phyloP scores from a whole-genome alignment of 2,113 vertebrate genomes.

The Silurus meridionalis region DNA sequence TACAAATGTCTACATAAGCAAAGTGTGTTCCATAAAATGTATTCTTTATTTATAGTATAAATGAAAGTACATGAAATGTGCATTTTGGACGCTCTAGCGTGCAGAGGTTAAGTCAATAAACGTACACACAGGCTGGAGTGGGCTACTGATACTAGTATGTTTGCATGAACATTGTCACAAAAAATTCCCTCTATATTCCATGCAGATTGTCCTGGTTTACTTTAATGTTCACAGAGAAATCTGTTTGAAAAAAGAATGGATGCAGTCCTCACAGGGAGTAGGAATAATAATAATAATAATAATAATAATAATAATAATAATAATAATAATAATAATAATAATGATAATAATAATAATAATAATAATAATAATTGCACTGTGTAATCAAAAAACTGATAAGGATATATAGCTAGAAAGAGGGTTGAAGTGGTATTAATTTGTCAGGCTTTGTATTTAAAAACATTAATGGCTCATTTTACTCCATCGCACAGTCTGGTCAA shows the following conservation, averaged over 20 bases:
- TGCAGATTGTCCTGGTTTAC: slow-evolving; percentile 66
- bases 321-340: slow-evolving; percentile 64
- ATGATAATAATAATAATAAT: slow-evolving; percentile 62
- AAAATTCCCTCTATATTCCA: slow-evolving; percentile 72
- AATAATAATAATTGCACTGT: slow-evolving; percentile 74
- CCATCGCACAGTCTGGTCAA: neutral
- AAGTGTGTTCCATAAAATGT: slow-evolving; percentile 76
- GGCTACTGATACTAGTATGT: slow-evolving; percentile 71
- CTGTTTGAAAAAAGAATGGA: slow-evolving; percentile 71
- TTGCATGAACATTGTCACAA: slow-evolving; percentile 58
- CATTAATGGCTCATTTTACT: slow-evolving; percentile 29
- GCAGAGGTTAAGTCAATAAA: slow-evolving; percentile 81
- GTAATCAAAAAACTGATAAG: slow-evolving; percentile 75
- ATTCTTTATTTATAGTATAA: slow-evolving; percentile 83
- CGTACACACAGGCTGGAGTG: slow-evolving; percentile 76
- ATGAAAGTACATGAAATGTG: slow-evolving; percentile 83
- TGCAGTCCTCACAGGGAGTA: slow-evolving; percentile 74
- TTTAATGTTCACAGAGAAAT: slow-evolving; percentile 70
- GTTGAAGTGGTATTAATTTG: slow-evolving; percentile 21
- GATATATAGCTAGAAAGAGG: slow-evolving; percentile 59
- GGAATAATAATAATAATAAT: slow-evolving; percentile 58
- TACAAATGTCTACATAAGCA: slow-evolving; percentile 31
- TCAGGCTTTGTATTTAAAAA: slow-evolving; percentile 14
- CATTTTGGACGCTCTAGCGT: slow-evolving; percentile 81
- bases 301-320: slow-evolving; percentile 65